phyloP scores from a whole-genome alignment of 2,113 vertebrate genomes.

The Oryzias curvinotus region DNA sequence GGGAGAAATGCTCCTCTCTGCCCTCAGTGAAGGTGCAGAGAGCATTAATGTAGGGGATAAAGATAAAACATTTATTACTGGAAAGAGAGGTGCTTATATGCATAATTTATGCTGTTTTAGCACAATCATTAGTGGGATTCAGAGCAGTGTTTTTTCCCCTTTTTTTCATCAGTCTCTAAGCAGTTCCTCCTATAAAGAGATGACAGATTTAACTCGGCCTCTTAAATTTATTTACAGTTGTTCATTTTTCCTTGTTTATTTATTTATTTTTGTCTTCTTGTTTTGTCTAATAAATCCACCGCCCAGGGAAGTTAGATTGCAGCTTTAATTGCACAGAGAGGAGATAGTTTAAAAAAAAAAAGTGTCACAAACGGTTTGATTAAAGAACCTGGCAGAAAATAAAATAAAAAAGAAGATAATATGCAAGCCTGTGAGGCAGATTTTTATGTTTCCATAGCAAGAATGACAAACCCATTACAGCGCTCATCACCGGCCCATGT shows the following conservation, averaged over 20 bases:
- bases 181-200: constrained; percentile 92
- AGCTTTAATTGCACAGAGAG: constrained; percentile 82
- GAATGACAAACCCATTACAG: constrained; percentile 87
- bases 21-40: constrained; percentile 87
- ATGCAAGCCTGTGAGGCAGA: constrained; percentile 90
- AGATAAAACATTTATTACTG: constrained; percentile 99
- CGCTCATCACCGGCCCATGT: constrained; percentile 91
- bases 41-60: constrained; percentile 96
- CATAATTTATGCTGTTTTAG: constrained; percentile 99
- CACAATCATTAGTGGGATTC: constrained; percentile 99
- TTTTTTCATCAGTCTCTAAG: constrained; percentile 63
- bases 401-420: constrained; percentile 29
- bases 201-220: constrained; percentile 89
- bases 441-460: constrained; percentile 92
- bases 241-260: constrained; percentile 76
- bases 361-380: constrained; percentile 91
- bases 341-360: constrained; percentile 89
- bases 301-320: constrained; percentile 86
- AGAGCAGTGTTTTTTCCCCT: constrained; percentile 87
- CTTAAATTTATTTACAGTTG: constrained; percentile 91
- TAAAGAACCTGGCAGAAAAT: constrained; percentile 74
- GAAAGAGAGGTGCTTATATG: constrained; percentile 99
- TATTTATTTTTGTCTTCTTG: constrained; percentile 81
- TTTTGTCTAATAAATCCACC: constrained; percentile 83
- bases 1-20: constrained; percentile 85